Evolutionary conservation across 2,888 invertebrate species (phyloP), one percentile per base, ranked within the genome.

Genomic region (Ernsta delagoae): DNA sequence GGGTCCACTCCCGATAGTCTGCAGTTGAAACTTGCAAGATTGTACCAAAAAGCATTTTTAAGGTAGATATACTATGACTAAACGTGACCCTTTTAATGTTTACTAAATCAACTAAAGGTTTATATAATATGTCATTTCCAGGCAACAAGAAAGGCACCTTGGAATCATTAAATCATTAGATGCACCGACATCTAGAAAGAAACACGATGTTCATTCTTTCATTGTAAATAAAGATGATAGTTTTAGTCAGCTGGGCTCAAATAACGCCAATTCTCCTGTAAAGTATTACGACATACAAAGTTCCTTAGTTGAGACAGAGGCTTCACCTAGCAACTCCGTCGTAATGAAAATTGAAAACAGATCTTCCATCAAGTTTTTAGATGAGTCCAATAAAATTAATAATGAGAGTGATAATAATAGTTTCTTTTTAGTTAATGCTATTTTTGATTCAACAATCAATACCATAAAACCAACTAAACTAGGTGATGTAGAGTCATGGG

Each of bases 11-110:
- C 94, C 70, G 95, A 95, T 61, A 95, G 96, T 79, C 92, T 97
- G 54, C 97, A 97, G 86, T 93, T 96, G 73, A 95, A 95, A 83
- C 90, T 97, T 71, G 97, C 97, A 2, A 95, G 96, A 77, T 89
- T 97, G 41, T 98, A 97, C 87, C 96, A 96, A 77, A 95, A 96
- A 71, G 97, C 97, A 7, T 97, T 98, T 83, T 94, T 96, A 71
- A 96, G 97, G 96, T 96, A 48, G n/a, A 16, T 16, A 16, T 16
- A 16, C 16, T 16, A 16, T 16, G 16, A 16, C 39, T 39, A 6
- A 39, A 7, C 5, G 7, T 4, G 39, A 36, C 36, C 4, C 1
- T 36, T 36, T 36, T 39, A 5, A 39, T 16, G 16, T 16, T 16
- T 16, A 16, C 1, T 16, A 16, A 1, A 16, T 16, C 16, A 1